phyloP scores from a whole-genome alignment of 2,113 vertebrate species.

The Syrrhaptes paradoxus region DNA sequence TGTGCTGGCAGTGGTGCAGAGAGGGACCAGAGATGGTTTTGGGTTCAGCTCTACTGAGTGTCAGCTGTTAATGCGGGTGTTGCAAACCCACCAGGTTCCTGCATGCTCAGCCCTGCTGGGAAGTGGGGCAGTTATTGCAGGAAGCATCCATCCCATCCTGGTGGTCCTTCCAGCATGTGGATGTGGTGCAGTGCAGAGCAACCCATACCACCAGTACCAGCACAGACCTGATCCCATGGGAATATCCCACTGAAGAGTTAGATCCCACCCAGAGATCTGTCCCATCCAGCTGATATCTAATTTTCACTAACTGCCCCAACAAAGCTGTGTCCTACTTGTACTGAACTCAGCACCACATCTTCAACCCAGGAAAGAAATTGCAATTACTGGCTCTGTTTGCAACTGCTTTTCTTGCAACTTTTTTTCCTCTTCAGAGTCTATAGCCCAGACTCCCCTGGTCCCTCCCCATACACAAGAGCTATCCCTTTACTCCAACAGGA shows the following conservation, averaged over 20 bases:
- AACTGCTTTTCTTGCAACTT: not conserved
- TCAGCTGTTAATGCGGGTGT: fast-evolving
- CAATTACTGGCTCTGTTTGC: not conserved
- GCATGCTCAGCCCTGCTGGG: not conserved
- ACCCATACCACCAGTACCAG: not conserved
- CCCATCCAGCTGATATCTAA: not conserved
- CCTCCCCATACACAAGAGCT: not conserved
- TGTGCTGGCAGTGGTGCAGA: not conserved
- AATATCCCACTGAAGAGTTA: not conserved
- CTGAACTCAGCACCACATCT: not conserved
- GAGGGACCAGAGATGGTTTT: not conserved
- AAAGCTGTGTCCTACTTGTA: not conserved
- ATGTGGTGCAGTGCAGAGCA: not conserved
- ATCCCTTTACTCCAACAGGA: not conserved
- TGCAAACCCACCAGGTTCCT: not conserved
- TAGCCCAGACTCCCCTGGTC: not conserved
- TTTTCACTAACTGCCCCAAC: not conserved
- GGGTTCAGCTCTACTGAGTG: not conserved
- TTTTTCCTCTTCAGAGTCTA: not conserved
- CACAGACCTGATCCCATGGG: not conserved
- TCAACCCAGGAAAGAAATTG: not conserved
- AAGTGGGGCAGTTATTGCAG: fast-evolving
- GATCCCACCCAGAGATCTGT: not conserved
- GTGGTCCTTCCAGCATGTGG: fast-evolving
- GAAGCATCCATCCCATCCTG: not conserved